Base-by-base conservation (phyloP, 2,888 invertebrate species). In the Herminia tarsipennalis region DNA sequence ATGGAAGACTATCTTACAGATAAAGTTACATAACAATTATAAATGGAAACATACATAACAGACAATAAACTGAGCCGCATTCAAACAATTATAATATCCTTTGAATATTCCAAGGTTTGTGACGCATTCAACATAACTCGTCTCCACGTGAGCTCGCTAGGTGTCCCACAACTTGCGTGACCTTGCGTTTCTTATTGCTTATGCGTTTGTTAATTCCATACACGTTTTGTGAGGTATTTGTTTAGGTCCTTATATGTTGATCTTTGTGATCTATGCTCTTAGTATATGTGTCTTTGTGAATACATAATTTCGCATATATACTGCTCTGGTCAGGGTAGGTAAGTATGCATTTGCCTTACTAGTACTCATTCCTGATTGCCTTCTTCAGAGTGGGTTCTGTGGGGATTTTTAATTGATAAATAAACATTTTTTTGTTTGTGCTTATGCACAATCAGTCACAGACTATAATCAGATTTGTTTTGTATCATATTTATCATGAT, bases 21-120 rank as follows among this genome's bases (percentile, higher is more conserved):
- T 38, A 16, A 17, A 8, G 8, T 37, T 38, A 37, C 13, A 30
- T 20, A 34, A 43, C 41, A 20, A 0, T 29, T 39, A 27, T 32
- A 32, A 43, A 38, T 20, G 29, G 33, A 28, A 35, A 33, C 17
- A 10, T 32, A 34, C 27, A 9, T 36, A 25, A 47, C 17, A 45
- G 21, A 55, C 42, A 48, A 48, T 45, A 44, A 41, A 38, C 32
- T 34, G 21, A 35, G 35, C 36, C 25, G 42, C 22, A 28, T 39
- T 16, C 29, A 27, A 44, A 55, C 51, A 36, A 49, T 32, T 39
- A 65, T 22, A 37, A 27, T 64, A 49, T 56, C 50, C 56, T 66
- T 61, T 47, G 34, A 38, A 56, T 48, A 62, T 62, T 62, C 37
- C 54, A 63, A 63, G 56, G 66, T 40, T 47, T 14, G 32, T 54